Percentiles rank a stretch among this genome's conserved stretches.
These are phyloP conservation scores for Serilophus lunatus DNA, from an alignment of 2,113 vertebrate species.

Conservation along the genomic window DNA sequence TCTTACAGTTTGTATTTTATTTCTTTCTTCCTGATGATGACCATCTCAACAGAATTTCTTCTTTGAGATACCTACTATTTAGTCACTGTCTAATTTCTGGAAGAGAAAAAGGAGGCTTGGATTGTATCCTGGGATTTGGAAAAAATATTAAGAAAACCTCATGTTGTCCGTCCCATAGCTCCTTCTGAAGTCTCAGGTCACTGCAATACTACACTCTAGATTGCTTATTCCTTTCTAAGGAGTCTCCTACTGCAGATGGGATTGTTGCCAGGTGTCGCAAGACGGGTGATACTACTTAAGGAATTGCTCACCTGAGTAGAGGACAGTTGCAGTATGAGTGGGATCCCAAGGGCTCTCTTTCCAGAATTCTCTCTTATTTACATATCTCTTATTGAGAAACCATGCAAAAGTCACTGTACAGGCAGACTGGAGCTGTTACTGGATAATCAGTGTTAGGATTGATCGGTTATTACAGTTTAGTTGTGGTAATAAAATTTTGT, in stretches of 20 bases:
- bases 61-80: background rate
- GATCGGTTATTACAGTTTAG: background rate
- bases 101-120: background rate
- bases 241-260: background rate
- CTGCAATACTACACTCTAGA: background rate
- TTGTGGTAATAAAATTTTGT: background rate
- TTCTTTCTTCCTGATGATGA: background rate
- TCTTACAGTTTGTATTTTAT: background rate
- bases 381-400: background rate
- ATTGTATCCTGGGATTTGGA: background rate
- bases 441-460: background rate
- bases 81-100: background rate
- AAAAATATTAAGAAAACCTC: background rate
- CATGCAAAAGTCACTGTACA: background rate
- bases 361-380: background rate
- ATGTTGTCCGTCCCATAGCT: background rate
- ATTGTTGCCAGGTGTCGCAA: background rate
- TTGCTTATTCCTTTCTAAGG: background rate
- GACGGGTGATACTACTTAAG: background rate
- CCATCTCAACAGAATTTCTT: background rate
- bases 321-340: background rate
- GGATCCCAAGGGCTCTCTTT: background rate
- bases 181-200: background rate
- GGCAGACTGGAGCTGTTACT: background rate
- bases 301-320: background rate